These are phyloP conservation scores for Oplegnathus fasciatus DNA, from an alignment of 2,113 vertebrate species.

Conservation along the genomic window DNA sequence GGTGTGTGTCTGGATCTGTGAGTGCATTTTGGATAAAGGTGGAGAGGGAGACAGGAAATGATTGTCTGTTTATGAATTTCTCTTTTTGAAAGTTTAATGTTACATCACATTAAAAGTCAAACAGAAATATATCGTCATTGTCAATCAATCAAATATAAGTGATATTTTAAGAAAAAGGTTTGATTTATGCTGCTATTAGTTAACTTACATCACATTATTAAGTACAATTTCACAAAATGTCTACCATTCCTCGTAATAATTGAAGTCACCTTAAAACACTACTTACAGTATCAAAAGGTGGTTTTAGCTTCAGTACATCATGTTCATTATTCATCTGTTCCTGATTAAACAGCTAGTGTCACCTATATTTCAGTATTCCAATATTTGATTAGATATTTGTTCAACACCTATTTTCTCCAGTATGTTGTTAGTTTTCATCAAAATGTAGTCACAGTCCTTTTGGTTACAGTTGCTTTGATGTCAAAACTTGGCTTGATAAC, in stretches of 20 bases:
- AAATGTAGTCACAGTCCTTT: background rate
- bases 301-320: too few species aligned
- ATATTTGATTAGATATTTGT: background rate
- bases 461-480: background rate
- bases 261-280: too few species aligned
- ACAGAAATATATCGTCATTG: background rate
- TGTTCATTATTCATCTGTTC: too few species aligned
- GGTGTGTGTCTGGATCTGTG: constrained; percentile 26
- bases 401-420: background rate
- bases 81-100: background rate
- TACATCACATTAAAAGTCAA: background rate
- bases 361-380: background rate
- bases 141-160: background rate
- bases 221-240: background rate
- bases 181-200: background rate
- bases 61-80: background rate
- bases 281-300: too few species aligned
- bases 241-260: background rate
- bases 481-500: background rate
- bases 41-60: background rate
- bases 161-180: background rate
- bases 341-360: background rate
- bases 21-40: constrained; percentile 10
- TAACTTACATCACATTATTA: background rate
- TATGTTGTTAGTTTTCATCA: background rate